Conservation (phyloP, 1,140 invertebrate genomes). For the Drosophila ercepeae region DNA sequence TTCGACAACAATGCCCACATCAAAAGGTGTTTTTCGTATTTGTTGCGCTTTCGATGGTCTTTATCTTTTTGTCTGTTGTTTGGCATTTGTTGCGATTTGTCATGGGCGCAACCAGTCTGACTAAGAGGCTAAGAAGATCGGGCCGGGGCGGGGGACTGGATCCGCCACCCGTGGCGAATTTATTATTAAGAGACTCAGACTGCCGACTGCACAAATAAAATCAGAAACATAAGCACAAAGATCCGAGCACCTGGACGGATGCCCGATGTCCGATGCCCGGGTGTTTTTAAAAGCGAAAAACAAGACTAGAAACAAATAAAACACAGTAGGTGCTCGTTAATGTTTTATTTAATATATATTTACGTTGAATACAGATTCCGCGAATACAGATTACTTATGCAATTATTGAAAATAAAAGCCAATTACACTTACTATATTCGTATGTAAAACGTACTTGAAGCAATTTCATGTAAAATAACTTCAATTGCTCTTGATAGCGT, state of each 20-base stretch:
- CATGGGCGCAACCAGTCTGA: conserved; percentile 49
- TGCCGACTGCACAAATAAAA: conserved; percentile 37
- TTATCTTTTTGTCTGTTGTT: conserved; percentile 56
- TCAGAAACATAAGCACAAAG: conserved; percentile 25
- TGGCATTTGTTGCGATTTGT: conserved; percentile 69
- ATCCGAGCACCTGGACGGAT: conserved; percentile 59
- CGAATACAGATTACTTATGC: background rate
- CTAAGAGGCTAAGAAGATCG: conserved; percentile 22
- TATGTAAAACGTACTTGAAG: no score
- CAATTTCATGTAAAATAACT: background rate
- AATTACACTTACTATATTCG: no score
- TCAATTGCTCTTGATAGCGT: background rate
- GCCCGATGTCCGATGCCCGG: conserved; percentile 26
- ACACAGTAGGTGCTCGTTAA: background rate
- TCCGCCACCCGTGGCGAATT: conserved; percentile 62
- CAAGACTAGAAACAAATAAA: conserved; percentile 24
- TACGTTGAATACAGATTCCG: no score
- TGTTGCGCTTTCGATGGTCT: conserved; percentile 48
- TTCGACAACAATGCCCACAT: conserved; percentile 37
- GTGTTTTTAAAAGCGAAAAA: conserved; percentile 13
- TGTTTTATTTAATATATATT: background rate
- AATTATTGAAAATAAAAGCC: background rate
- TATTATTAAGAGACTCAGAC: conserved; percentile 56
- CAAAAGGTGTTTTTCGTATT: conserved; percentile 68
- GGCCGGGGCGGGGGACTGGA: conserved; percentile 14